These are phyloP conservation scores for Acromyrmex heyeri DNA, from an alignment of 1,140 invertebrate genomes.

Conservation along the genomic window DNA sequence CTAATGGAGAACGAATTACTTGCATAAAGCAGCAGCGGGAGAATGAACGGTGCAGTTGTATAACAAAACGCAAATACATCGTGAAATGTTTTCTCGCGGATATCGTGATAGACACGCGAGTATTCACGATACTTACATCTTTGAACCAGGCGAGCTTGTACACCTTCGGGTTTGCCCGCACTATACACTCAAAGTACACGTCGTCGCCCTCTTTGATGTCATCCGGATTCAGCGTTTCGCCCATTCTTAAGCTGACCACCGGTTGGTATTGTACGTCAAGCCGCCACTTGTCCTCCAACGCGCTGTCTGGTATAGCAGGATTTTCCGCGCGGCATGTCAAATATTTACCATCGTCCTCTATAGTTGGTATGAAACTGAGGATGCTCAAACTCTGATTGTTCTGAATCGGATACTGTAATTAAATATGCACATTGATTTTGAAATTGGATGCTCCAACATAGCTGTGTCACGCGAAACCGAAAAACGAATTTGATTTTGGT, in stretches of 20 bases:
- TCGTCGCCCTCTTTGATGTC: slow-evolving; percentile 95
- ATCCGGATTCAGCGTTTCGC: slow-evolving; percentile 92
- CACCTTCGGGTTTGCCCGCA: slow-evolving; percentile 93
- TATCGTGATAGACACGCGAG: slow-evolving; percentile 52
- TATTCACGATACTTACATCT: slow-evolving; percentile 89
- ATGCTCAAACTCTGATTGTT: slow-evolving; percentile 93
- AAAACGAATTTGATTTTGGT: neutral
- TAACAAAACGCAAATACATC: slow-evolving; percentile 24
- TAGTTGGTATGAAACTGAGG: slow-evolving; percentile 92
- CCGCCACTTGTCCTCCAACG: slow-evolving; percentile 93
- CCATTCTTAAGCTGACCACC: slow-evolving; percentile 92
- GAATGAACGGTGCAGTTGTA: neutral
- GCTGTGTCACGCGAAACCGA: neutral
- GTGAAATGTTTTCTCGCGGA: slow-evolving; percentile 31
- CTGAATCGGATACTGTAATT: slow-evolving; percentile 91
- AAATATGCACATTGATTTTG: slow-evolving; percentile 26
- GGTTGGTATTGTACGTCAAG: slow-evolving; percentile 93
- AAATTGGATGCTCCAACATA: neutral
- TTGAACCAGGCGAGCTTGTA: slow-evolving; percentile 95
- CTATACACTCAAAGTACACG: slow-evolving; percentile 93
- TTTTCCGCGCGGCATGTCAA: slow-evolving; percentile 96
- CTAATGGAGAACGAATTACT: slow-evolving; percentile 42
- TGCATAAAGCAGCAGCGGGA: slow-evolving; percentile 51
- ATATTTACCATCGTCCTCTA: slow-evolving; percentile 95
- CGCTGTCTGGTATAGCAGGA: slow-evolving; percentile 92